phyloP scores from a whole-genome alignment of 2,888 invertebrate genomes.

The Pachymerium ferrugineum region DNA sequence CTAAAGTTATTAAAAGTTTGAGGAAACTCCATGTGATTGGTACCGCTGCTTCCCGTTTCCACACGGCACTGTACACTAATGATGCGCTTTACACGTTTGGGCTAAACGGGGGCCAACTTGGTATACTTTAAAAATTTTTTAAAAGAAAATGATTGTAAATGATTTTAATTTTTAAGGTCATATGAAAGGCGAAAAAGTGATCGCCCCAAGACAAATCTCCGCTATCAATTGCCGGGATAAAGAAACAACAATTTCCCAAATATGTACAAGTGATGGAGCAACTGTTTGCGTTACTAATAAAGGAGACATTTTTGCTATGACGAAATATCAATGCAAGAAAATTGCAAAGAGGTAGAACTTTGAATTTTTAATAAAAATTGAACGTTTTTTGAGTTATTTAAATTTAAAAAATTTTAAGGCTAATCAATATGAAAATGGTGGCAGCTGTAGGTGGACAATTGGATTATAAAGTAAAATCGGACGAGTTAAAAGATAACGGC shows the following conservation, averaged over 20 bases:
- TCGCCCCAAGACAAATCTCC: slow-evolving; percentile 44
- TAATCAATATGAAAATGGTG: slow-evolving; percentile 47
- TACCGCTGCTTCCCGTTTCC: slow-evolving; percentile 63
- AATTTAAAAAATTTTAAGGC: slow-evolving; percentile 42
- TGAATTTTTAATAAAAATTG: background rate
- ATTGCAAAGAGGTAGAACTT: slow-evolving; percentile 57
- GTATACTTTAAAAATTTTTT: slow-evolving; percentile 36
- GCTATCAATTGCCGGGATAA: slow-evolving; percentile 49
- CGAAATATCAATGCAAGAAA: slow-evolving; percentile 64
- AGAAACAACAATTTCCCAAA: slow-evolving; percentile 50
- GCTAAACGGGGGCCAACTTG: slow-evolving; percentile 73
- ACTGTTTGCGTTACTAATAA: slow-evolving; percentile 60
- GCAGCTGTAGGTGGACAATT: slow-evolving; percentile 55
- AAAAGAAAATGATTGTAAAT: background rate
- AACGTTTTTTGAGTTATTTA: background rate
- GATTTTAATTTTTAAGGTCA: slow-evolving; percentile 51
- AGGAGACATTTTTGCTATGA: slow-evolving; percentile 64
- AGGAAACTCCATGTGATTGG: slow-evolving; percentile 46
- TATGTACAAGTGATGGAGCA: slow-evolving; percentile 62
- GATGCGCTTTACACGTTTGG: slow-evolving; percentile 71
- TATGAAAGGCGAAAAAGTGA: slow-evolving; percentile 46
- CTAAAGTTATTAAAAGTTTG: slow-evolving; percentile 46
- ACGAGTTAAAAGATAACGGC: slow-evolving; percentile 48
- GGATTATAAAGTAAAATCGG: slow-evolving; percentile 48
- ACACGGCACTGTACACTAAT: slow-evolving; percentile 62